Percentiles rank a stretch among this genome's conserved stretches.
phyloP scores from a whole-genome alignment of 2,888 invertebrate species.

The Agonopterix subpropinquella region DNA sequence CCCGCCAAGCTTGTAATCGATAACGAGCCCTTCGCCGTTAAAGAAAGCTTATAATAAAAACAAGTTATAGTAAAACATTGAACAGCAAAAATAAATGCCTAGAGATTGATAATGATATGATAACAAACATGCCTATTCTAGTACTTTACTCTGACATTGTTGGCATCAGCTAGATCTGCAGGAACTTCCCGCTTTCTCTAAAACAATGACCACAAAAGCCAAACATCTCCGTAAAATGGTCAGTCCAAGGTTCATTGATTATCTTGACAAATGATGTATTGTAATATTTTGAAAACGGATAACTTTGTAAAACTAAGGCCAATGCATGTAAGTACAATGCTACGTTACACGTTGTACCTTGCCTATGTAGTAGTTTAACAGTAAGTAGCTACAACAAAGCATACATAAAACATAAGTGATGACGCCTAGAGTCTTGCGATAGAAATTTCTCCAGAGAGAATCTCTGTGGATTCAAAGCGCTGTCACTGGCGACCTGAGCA shows the following conservation, averaged over 20 bases:
- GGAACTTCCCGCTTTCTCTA: slow-evolving; percentile 23
- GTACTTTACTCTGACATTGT: no score
- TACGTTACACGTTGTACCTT: slow-evolving; percentile 4
- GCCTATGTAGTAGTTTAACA: not conserved
- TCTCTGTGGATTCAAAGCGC: slow-evolving; percentile 34
- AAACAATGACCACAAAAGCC: not conserved
- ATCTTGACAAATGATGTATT: not conserved
- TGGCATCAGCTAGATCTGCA: no score
- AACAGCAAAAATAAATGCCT: no score
- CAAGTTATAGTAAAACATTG: no score
- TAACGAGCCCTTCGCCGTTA: slow-evolving; percentile 15
- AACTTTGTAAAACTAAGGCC: not conserved
- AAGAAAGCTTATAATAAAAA: slow-evolving; percentile 8
- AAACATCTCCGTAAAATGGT: not conserved
- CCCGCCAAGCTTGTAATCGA: slow-evolving; percentile 10
- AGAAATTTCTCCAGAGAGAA: slow-evolving; percentile 61
- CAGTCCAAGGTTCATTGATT: not conserved
- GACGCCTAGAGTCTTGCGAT: slow-evolving; percentile 24
- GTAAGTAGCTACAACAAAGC: slow-evolving; percentile 22
- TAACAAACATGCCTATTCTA: no score
- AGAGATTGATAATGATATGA: no score
- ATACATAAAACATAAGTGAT: slow-evolving; percentile 56
- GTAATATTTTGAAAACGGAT: not conserved
- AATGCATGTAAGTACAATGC: not conserved
- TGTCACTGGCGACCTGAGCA: slow-evolving; percentile 34